Conservation (phyloP, 2,797 vertebrate genomes). For the Mus spretus region DNA sequence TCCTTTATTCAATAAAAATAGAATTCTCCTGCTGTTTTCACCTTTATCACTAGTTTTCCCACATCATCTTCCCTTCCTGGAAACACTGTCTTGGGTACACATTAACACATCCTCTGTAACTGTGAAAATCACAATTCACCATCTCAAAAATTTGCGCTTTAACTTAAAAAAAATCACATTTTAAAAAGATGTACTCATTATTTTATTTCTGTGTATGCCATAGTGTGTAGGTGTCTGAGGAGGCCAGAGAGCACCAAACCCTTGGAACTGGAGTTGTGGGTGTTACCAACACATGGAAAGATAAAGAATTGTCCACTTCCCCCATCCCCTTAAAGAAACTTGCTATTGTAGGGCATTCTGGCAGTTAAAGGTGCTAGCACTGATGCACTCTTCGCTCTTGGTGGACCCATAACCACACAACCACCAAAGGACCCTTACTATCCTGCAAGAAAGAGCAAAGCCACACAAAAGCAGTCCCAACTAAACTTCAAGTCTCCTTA, state of each 20-base stretch:
- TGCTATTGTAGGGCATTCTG: constrained; percentile 25
- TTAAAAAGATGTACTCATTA: not conserved
- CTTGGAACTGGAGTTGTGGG: not conserved
- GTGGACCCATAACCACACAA: constrained; percentile 44
- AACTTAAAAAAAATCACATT: constrained; percentile 53
- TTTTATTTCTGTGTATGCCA: not conserved
- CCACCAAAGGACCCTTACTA: constrained; percentile 16
- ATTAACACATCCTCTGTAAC: not conserved
- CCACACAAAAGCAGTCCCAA: constrained; percentile 39
- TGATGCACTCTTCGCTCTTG: constrained; percentile 57
- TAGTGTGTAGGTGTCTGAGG: not conserved
- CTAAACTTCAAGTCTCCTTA: constrained; percentile 46
- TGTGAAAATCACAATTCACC: constrained; percentile 33
- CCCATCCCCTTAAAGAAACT: constrained; percentile 28
- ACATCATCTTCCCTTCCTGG: constrained; percentile 3
- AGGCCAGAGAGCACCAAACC: no score
- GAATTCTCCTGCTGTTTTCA: constrained; percentile 13
- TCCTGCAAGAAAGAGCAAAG: constrained; percentile 66
- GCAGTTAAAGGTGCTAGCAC: constrained; percentile 57
- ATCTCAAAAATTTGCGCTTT: constrained; percentile 56
- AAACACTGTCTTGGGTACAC: constrained; percentile 51
- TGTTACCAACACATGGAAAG: constrained; percentile 8
- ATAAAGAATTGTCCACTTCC: not conserved
- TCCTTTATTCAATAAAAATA: constrained; percentile 46
- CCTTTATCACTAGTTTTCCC: constrained; percentile 14